Percentiles rank a stretch among this genome's conserved stretches.
Evolutionary conservation across 2,797 vertebrate genomes (phyloP).

Genomic region (Silurus lanzhouensis): DNA sequence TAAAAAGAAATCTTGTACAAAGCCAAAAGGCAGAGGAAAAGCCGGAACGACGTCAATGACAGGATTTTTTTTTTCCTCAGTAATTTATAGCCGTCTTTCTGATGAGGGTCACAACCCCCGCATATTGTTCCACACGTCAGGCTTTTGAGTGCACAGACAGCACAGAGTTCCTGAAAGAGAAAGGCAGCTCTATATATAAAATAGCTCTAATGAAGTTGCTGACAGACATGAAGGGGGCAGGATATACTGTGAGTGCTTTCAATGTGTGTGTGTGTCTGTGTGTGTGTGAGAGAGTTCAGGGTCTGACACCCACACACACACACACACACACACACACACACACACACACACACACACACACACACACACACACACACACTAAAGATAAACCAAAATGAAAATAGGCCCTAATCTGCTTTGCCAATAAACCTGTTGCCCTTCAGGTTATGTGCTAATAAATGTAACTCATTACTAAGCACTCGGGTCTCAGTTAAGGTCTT

Average conservation of each 20-base stretch:
- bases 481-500: not conserved
- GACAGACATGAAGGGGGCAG: conserved; percentile 32
- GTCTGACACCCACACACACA: not conserved
- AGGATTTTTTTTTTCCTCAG: not conserved
- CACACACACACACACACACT: not conserved
- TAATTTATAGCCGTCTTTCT: not conserved
- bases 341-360: not conserved
- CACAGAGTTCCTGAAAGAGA: conserved; percentile 25
- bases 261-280: not conserved
- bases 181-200: conserved; percentile 53
- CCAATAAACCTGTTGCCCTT: not conserved
- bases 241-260: conserved; percentile 42
- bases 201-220: conserved; percentile 45
- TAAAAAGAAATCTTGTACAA: not conserved
- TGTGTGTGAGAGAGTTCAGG: not conserved
- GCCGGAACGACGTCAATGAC: not conserved
- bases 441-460: not conserved
- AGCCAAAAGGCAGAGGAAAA: not conserved
- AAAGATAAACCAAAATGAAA: conserved; percentile 27
- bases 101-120: not conserved
- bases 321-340: not conserved
- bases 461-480: not conserved
- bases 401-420: not conserved
- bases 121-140: not conserved
- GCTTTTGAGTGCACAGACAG: not conserved